phyloP scores from a whole-genome alignment of 2,888 invertebrate species.

The Sminthurides aquaticus region DNA sequence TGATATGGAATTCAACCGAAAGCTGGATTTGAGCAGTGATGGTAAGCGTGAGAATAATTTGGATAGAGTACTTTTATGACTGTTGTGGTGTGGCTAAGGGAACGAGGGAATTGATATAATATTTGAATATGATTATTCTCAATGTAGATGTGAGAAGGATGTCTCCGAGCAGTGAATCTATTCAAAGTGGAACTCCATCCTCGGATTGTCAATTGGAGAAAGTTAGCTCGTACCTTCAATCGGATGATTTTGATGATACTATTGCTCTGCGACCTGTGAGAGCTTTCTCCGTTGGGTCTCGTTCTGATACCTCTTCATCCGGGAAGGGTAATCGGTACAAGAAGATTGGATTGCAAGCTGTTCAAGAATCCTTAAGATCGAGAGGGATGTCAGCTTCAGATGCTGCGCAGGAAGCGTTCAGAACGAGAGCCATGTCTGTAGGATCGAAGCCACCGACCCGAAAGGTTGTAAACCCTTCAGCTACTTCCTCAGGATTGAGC shows the following conservation, averaged over 20 bases:
- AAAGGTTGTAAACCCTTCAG: constrained; percentile 28
- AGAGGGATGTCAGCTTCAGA: constrained; percentile 60
- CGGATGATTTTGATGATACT: constrained; percentile 56
- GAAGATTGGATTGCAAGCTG: constrained; percentile 39
- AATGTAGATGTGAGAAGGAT: constrained; percentile 44
- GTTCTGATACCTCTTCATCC: constrained; percentile 53
- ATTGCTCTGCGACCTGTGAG: constrained; percentile 58
- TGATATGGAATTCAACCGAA: constrained; percentile 42
- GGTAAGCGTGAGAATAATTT: constrained; percentile 24
- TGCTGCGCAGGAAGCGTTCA: constrained; percentile 42
- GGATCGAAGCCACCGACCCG: constrained; percentile 49
- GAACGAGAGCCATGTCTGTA: constrained; percentile 69
- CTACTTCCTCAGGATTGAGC: constrained; percentile 17
- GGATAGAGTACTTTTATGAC: neutral
- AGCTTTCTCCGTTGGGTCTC: constrained; percentile 78
- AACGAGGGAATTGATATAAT: neutral
- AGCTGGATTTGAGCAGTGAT: constrained; percentile 40
- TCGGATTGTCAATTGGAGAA: constrained; percentile 76
- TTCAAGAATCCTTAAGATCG: constrained; percentile 50
- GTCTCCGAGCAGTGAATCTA: constrained; percentile 64
- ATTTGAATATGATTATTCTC: neutral
- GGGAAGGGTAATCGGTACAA: constrained; percentile 29
- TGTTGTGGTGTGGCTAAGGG: too few species aligned
- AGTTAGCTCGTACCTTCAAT: constrained; percentile 64
- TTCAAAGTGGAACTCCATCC: constrained; percentile 73